Conservation (phyloP, 2,888 invertebrate species). For the Agrotis clavis region DNA sequence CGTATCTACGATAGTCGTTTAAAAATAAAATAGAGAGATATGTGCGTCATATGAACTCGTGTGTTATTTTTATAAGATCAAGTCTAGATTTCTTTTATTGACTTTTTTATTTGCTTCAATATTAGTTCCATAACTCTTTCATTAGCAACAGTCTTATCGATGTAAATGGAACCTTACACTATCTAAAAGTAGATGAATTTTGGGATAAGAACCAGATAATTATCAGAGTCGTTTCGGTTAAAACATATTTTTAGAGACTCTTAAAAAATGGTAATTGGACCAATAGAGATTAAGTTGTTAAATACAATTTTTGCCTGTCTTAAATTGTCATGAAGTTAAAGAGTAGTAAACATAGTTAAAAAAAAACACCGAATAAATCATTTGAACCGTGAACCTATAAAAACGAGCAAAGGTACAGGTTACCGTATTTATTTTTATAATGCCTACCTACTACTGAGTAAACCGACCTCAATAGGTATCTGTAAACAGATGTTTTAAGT, state of each 20-base stretch:
- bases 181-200: too few relatives aligned
- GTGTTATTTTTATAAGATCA: slow-evolving; percentile 1
- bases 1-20: neutral
- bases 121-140: neutral
- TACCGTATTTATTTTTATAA: too few relatives aligned
- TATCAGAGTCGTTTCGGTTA: neutral
- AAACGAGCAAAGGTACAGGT: too few relatives aligned
- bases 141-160: slow-evolving; percentile 5
- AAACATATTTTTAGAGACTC: neutral
- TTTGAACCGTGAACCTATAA: too few relatives aligned
- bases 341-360: too few relatives aligned
- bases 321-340: too few relatives aligned
- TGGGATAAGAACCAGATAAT: neutral
- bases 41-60: neutral
- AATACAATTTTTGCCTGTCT: too few relatives aligned
- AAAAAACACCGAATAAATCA: too few relatives aligned
- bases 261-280: neutral
- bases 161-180: slow-evolving; percentile 1
- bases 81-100: neutral
- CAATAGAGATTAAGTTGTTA: neutral
- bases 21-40: neutral
- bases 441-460: neutral
- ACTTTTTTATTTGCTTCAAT: too few relatives aligned
- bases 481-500: slow-evolving; percentile 33
- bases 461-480: neutral